Percentiles rank a stretch among this genome's conserved stretches.
Evolutionary conservation across 2,113 vertebrate species (phyloP).

Genomic region (Zosterops japonicus): DNA sequence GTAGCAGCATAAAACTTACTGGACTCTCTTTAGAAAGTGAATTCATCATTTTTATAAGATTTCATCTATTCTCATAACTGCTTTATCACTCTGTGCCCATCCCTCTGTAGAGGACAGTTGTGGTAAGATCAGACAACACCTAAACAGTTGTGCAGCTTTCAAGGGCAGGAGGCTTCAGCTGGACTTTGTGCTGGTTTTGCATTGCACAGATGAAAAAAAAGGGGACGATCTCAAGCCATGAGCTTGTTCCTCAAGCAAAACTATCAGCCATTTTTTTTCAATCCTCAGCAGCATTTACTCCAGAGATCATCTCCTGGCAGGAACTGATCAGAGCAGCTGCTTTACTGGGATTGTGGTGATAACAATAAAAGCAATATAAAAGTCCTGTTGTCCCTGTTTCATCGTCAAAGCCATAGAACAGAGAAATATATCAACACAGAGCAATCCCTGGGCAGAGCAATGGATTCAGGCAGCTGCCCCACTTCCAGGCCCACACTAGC

Average conservation of each 20-base stretch:
- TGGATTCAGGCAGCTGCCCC: not conserved
- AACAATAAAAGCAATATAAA: not conserved
- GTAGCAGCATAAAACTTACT: not conserved
- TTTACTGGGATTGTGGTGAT: not conserved
- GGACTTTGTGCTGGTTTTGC: not conserved
- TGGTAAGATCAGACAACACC: not conserved
- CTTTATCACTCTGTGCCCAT: not conserved
- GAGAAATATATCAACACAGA: not conserved
- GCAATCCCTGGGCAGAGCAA: rapidly evolving
- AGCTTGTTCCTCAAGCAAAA: not conserved
- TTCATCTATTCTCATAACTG: not conserved
- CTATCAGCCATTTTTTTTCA: not conserved
- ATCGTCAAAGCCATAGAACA: not conserved
- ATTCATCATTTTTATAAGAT: not conserved
- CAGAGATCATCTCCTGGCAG: not conserved
- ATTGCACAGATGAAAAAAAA: not conserved
- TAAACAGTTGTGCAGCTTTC: not conserved
- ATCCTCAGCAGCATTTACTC: not conserved
- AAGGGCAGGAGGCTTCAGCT: not conserved
- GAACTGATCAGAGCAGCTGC: not conserved
- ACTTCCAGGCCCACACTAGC: rapidly evolving
- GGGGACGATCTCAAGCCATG: not conserved
- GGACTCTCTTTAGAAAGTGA: not conserved
- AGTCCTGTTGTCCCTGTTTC: not conserved
- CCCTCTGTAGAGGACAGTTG: not conserved